These are phyloP conservation scores for Zaprionus gabonicus DNA, from an alignment of 1,140 invertebrate genomes.

Conservation along the genomic window DNA sequence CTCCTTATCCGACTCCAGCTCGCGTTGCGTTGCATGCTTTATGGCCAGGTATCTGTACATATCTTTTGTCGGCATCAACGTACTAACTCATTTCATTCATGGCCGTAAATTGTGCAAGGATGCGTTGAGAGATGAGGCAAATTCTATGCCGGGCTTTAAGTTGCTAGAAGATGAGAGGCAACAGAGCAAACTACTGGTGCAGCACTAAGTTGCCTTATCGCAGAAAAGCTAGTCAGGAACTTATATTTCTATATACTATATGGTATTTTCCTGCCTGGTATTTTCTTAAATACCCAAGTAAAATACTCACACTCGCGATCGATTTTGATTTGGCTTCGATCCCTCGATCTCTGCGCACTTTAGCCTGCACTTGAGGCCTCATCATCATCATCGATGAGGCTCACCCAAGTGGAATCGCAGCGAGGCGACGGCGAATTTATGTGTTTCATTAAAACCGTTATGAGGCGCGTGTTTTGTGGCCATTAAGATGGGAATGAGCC, in stretches of 20 bases:
- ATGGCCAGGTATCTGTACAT: slow-evolving; percentile 49
- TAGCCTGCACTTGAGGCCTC: slow-evolving; percentile 30
- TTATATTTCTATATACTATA: not conserved
- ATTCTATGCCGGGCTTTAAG: slow-evolving; percentile 35
- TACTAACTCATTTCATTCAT: slow-evolving; percentile 76
- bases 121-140: slow-evolving; percentile 11
- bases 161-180: not conserved
- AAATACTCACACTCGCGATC: slow-evolving; percentile 66
- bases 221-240: not conserved
- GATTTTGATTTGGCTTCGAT: slow-evolving; percentile 28
- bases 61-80: slow-evolving; percentile 74
- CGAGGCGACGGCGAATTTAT: slow-evolving; percentile 68
- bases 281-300: slow-evolving; percentile 28
- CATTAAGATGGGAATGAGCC: slow-evolving; percentile 51
- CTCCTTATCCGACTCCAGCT: not conserved
- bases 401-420: slow-evolving; percentile 64
- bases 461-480: slow-evolving; percentile 69
- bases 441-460: slow-evolving; percentile 80
- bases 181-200: not conserved
- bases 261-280: too few relatives aligned
- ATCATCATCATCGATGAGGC: slow-evolving; percentile 14
- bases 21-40: slow-evolving; percentile 60
- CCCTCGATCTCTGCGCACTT: slow-evolving; percentile 24
- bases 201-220: not conserved
- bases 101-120: slow-evolving; percentile 74